phyloP scores from a whole-genome alignment of 2,797 vertebrate species.

The Periparus ater region DNA sequence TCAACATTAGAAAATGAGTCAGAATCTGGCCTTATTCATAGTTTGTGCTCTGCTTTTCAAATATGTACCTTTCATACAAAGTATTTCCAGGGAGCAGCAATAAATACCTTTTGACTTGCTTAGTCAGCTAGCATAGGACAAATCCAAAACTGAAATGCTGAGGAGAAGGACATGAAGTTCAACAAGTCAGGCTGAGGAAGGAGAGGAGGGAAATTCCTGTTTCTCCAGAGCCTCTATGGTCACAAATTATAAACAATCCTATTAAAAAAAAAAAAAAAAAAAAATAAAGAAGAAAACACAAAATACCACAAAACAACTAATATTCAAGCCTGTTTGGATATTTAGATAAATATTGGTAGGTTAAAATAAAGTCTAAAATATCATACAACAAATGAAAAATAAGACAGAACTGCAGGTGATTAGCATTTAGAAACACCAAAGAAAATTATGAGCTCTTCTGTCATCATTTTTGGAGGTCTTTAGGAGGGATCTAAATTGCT shows the following conservation, averaged over 20 bases:
- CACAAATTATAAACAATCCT: fast-evolving
- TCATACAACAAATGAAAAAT: background rate
- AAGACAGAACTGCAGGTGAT: background rate
- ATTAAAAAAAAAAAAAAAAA: too few species aligned
- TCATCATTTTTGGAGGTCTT: slow-evolving; percentile 42
- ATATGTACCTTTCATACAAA: background rate
- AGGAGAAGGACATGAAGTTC: background rate
- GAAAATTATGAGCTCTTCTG: background rate
- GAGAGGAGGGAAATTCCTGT: background rate
- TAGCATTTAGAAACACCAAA: background rate
- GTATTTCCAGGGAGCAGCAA: background rate
- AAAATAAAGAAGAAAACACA: background rate
- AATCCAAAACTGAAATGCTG: background rate
- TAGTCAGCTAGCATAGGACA: background rate
- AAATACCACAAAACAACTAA: background rate
- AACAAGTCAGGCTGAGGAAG: background rate
- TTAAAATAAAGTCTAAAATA: background rate
- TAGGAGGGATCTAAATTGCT: background rate
- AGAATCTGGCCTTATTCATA: background rate
- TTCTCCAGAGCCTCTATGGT: background rate
- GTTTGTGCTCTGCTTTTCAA: slow-evolving; percentile 6
- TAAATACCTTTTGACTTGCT: background rate
- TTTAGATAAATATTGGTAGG: background rate
- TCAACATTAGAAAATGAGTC: slow-evolving; percentile 15
- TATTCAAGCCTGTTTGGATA: background rate